Percentiles rank a stretch among this genome's conserved stretches.
Conservation (phyloP, 2,113 vertebrate species). For the Poeciliopsis occidentalis region DNA sequence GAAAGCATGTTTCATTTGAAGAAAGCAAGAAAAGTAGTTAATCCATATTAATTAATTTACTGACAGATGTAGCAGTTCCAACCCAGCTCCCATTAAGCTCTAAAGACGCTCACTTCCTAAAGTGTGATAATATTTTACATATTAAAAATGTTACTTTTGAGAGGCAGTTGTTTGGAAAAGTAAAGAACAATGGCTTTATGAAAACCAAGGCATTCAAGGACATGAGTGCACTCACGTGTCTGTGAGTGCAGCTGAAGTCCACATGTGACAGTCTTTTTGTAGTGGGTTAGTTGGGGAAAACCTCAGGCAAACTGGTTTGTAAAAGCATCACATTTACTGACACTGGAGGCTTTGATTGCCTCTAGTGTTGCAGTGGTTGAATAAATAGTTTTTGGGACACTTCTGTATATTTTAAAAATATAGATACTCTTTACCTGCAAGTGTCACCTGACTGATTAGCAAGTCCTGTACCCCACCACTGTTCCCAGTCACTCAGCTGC, state of each 20-base stretch:
- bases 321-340: conserved; percentile 45
- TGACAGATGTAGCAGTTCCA: too few relatives aligned
- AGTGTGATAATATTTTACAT: background rate
- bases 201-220: background rate
- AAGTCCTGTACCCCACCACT: background rate
- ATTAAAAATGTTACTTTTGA: background rate
- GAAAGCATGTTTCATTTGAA: background rate
- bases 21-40: background rate
- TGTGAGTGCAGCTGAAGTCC: conserved; percentile 16
- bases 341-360: background rate
- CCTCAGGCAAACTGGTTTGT: conserved; percentile 38
- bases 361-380: conserved; percentile 23
- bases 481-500: background rate
- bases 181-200: background rate
- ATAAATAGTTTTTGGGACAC: background rate
- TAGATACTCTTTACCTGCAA: background rate
- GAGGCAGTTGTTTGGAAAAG: background rate
- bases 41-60: too few relatives aligned
- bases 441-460: background rate
- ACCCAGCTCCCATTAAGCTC: too few relatives aligned
- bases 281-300: conserved; percentile 46
- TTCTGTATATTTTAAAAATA: background rate
- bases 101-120: too few relatives aligned
- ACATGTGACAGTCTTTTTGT: conserved; percentile 38
- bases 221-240: conserved; percentile 14